These are phyloP conservation scores for Lacerta agilis DNA, from an alignment of 2,797 vertebrate genomes.

Conservation along the genomic window DNA sequence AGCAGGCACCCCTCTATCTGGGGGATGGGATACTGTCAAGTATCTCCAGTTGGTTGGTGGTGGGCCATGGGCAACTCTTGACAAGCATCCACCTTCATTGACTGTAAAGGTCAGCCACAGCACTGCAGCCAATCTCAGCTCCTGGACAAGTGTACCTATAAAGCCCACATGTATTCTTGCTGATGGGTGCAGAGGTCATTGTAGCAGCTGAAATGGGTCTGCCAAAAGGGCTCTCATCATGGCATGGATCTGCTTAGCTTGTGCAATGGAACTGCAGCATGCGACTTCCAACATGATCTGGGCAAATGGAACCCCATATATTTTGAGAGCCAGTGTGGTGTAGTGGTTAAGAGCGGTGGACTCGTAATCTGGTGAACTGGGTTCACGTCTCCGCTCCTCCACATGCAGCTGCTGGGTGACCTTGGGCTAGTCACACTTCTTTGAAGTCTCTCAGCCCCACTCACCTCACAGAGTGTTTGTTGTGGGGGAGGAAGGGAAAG, in stretches of 20 bases:
- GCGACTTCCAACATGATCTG: not conserved
- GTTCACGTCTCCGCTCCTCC: too few relatives aligned
- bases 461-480: too few relatives aligned
- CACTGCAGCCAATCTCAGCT: not conserved
- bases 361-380: too few relatives aligned
- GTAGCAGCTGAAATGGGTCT: not conserved
- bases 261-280: not conserved
- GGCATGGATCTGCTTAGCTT: not conserved
- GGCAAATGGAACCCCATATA: not conserved
- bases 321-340: not conserved
- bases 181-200: not conserved
- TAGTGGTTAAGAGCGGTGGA: too few relatives aligned
- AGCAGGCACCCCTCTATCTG: not conserved
- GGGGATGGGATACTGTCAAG: not conserved
- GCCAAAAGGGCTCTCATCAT: not conserved
- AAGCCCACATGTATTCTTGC: not conserved
- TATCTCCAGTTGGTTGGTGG: not conserved
- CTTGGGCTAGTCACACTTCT: too few relatives aligned
- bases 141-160: not conserved
- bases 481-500: too few relatives aligned
- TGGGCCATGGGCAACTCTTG: not conserved
- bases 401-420: too few relatives aligned
- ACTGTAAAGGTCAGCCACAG: not conserved
- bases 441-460: too few relatives aligned
- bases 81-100: not conserved